These are phyloP conservation scores for Procavia capensis DNA, from an alignment of 2,113 vertebrate species.

Conservation along the genomic window DNA sequence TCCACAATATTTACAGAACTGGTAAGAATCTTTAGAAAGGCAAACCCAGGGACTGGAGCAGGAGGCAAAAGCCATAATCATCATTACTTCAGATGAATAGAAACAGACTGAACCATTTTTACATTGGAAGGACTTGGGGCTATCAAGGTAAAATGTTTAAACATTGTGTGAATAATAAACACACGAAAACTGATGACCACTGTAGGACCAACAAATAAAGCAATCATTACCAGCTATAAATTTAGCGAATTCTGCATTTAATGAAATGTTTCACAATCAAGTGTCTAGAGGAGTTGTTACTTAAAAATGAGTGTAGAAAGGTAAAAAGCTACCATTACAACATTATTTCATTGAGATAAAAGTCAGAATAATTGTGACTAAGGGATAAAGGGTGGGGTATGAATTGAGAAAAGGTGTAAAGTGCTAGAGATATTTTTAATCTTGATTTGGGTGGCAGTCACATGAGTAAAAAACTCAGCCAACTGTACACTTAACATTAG, in stretches of 20 bases:
- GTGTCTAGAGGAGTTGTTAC: neutral
- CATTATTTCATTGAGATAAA: neutral
- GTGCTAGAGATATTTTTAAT: neutral
- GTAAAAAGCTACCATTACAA: slow-evolving; percentile 11
- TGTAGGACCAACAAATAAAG: neutral
- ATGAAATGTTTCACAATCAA: neutral
- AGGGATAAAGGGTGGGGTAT: neutral
- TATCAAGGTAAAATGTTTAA: neutral
- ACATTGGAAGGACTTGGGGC: neutral
- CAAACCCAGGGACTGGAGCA: neutral
- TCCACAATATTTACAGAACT: neutral
- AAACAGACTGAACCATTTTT: neutral
- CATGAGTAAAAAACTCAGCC: neutral
- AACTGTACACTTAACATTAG: neutral
- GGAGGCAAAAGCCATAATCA: neutral
- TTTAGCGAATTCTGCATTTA: neutral
- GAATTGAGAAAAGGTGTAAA: neutral
- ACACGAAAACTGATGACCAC: neutral
- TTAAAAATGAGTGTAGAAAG: neutral
- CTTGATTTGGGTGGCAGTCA: neutral
- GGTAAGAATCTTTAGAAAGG: slow-evolving; percentile 9
- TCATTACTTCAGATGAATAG: neutral
- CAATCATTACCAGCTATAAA: neutral
- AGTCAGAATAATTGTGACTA: neutral
- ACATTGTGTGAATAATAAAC: neutral